Evolutionary conservation across 2,113 vertebrate species (phyloP).

Genomic region (Pangasianodon hypophthalmus): DNA sequence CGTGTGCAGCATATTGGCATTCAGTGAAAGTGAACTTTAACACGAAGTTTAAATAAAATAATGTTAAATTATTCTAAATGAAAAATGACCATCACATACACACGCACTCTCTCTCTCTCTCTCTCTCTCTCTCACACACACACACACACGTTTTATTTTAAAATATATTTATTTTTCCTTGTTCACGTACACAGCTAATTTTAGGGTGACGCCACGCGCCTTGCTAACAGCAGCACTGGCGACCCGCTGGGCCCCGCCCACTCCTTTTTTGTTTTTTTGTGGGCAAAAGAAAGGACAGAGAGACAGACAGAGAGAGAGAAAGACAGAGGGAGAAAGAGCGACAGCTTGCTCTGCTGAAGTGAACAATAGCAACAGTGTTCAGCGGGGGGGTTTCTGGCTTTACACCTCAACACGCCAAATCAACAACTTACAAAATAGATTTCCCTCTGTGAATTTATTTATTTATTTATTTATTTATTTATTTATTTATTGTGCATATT

Average conservation of each 20-base stretch:
- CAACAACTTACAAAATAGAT: constrained; percentile 77
- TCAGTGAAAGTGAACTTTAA: background rate
- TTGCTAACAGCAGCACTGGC: constrained; percentile 54
- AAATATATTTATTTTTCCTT: background rate
- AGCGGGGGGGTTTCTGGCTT: constrained; percentile 75
- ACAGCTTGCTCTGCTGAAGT: constrained; percentile 74
- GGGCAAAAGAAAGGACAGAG: constrained; percentile 67
- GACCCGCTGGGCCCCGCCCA: constrained; percentile 76
- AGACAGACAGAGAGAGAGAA: constrained; percentile 60
- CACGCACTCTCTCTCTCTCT: background rate
- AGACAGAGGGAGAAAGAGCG: constrained; percentile 51
- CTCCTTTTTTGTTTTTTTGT: constrained; percentile 50
- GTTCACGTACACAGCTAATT: constrained; percentile 65
- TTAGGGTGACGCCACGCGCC: constrained; percentile 70
- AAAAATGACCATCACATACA: background rate
- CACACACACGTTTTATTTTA: background rate
- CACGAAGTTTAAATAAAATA: background rate
- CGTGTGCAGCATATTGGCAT: background rate
- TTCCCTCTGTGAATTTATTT: constrained; percentile 43
- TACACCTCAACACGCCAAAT: constrained; percentile 48
- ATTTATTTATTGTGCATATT: constrained; percentile 24
- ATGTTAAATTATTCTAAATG: background rate
- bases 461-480: background rate
- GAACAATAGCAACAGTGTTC: constrained; percentile 81
- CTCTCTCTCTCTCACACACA: background rate